phyloP scores from a whole-genome alignment of 1,140 invertebrate species.

The Caerostris extrusa region DNA sequence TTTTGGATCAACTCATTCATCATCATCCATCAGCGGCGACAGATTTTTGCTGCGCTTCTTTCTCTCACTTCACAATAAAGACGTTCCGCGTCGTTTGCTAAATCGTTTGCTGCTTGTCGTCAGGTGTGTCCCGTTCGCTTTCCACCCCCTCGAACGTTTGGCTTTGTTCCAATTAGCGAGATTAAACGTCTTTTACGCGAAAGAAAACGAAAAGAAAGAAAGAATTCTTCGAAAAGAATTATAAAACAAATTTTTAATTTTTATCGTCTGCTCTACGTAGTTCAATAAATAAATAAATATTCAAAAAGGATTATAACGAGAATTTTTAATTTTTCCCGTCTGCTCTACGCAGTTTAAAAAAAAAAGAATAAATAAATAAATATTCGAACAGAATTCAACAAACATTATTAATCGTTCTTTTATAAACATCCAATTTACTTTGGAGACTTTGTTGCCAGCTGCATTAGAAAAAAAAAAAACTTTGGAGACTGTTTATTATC shows the following conservation, averaged over 20 bases:
- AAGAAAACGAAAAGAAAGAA: not conserved
- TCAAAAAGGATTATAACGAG: not conserved
- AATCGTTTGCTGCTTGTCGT: conserved; percentile 53
- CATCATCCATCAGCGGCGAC: conserved; percentile 56
- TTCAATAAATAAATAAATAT: not conserved
- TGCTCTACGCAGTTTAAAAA: no score
- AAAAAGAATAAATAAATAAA: not conserved
- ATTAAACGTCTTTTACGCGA: conserved; percentile 29
- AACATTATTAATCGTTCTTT: conserved; percentile 29
- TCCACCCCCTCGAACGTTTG: not conserved
- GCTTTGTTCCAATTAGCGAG: conserved; percentile 58
- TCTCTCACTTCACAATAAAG: conserved; percentile 44
- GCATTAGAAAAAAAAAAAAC: no score
- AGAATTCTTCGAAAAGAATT: not conserved
- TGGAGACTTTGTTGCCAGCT: not conserved
- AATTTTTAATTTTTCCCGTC: not conserved
- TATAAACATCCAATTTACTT: not conserved
- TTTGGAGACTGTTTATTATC: not conserved
- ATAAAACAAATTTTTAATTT: not conserved
- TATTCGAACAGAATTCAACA: not conserved
- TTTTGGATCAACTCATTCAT: conserved; percentile 50
- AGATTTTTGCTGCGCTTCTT: conserved; percentile 35
- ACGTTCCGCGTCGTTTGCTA: conserved; percentile 58
- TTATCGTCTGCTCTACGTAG: not conserved
- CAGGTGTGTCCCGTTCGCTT: conserved; percentile 8